Conservation (phyloP, 2,888 invertebrate species). For the Lacanobia wlatinum region DNA sequence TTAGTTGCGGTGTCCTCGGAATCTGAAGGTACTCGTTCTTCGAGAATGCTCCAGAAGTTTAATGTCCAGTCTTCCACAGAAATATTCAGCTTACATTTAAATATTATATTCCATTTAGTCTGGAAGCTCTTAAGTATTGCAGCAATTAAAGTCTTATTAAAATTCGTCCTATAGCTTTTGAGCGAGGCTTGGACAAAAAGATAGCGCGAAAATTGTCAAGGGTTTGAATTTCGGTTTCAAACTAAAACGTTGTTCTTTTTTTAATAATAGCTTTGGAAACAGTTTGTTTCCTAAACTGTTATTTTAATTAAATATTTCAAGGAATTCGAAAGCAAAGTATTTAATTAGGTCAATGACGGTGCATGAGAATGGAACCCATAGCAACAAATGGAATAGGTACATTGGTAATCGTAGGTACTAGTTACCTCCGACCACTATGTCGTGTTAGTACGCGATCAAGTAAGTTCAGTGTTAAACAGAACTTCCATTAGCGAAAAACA, state of each 20-base stretch:
- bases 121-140: conserved; percentile 57
- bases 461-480: conserved; percentile 12
- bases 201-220: conserved; percentile 39
- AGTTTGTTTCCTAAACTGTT: neutral
- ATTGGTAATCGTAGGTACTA: conserved; percentile 21
- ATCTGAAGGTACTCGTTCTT: conserved; percentile 27
- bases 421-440: conserved; percentile 21
- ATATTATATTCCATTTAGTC: conserved; percentile 60
- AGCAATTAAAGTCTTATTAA: conserved; percentile 63
- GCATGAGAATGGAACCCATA: neutral
- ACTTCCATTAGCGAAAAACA: conserved; percentile 18
- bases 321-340: neutral
- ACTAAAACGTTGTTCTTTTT: conserved; percentile 1
- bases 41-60: conserved; percentile 34
- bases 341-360: neutral
- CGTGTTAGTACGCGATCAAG: conserved; percentile 21
- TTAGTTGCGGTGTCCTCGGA: conserved; percentile 12
- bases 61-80: conserved; percentile 48
- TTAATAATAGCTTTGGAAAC: conserved; percentile 24
- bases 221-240: conserved; percentile 34
- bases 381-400: neutral
- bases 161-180: conserved; percentile 57
- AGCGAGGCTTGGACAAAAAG: conserved; percentile 43
- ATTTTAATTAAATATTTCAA: neutral
- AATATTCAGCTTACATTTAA: conserved; percentile 55